Evolutionary conservation across 2,797 vertebrate species (phyloP).

Genomic region (Myotis planiceps): DNA sequence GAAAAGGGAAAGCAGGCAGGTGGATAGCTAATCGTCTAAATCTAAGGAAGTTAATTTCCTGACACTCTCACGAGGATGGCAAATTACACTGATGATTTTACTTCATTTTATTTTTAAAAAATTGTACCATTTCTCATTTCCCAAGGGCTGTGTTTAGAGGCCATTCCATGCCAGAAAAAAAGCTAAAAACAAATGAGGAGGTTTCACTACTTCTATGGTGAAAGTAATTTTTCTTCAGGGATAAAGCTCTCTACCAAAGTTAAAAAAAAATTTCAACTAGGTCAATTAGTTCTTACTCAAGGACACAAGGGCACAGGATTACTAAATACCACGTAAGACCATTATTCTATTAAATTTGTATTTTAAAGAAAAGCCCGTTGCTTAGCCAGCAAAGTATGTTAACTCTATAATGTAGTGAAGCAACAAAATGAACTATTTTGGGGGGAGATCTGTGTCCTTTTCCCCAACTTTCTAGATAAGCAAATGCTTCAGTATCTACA

Average conservation of each 20-base stretch:
- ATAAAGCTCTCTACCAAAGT: constrained; percentile 46
- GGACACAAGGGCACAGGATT: constrained; percentile 51
- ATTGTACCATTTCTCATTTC: constrained; percentile 35
- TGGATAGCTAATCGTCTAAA: neutral
- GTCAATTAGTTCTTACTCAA: constrained; percentile 61
- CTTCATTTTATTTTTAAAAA: constrained; percentile 47
- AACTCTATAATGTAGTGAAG: neutral
- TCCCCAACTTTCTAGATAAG: neutral
- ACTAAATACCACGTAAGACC: constrained; percentile 6
- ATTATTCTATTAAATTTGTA: constrained; percentile 46
- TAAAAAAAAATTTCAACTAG: constrained; percentile 47
- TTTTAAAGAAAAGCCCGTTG: constrained; percentile 36
- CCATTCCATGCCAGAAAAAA: constrained; percentile 31
- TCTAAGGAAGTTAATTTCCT: constrained; percentile 50
- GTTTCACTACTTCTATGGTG: constrained; percentile 4
- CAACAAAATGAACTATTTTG: neutral
- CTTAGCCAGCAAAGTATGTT: neutral
- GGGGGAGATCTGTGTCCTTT: neutral
- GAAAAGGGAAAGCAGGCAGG: neutral
- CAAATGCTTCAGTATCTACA: neutral
- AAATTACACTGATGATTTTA: constrained; percentile 54
- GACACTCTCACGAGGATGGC: constrained; percentile 10
- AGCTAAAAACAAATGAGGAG: constrained; percentile 45
- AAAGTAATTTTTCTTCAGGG: constrained; percentile 55
- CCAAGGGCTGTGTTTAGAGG: constrained; percentile 36